Evolutionary conservation across 2,113 vertebrate genomes (phyloP).

Genomic region (Argyrosomus japonicus): DNA sequence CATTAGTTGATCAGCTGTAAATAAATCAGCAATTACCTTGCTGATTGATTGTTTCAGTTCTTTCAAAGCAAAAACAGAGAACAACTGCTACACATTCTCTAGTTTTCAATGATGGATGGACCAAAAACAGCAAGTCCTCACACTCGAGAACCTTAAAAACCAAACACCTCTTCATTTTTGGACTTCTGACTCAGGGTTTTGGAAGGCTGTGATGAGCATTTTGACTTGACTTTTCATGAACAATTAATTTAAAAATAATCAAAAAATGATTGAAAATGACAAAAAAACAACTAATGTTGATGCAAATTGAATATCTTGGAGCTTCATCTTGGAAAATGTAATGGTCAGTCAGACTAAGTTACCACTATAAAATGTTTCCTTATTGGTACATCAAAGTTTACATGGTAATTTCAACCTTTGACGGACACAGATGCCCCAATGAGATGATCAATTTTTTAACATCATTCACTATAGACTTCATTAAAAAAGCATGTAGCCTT

Average conservation of each 20-base stretch:
- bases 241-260: not conserved
- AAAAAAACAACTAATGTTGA: not conserved
- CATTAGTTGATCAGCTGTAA: not conserved
- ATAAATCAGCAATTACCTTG: not conserved
- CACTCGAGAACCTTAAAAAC: too few species aligned
- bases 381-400: not conserved
- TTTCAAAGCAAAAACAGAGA: not conserved
- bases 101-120: not conserved
- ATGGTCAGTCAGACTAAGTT: not conserved
- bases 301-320: not conserved
- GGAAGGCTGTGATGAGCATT: not conserved
- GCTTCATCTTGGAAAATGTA: not conserved
- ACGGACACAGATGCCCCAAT: not conserved
- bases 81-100: not conserved
- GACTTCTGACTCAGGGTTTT: not conserved
- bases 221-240: not conserved
- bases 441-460: slow-evolving; percentile 23
- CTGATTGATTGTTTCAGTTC: not conserved
- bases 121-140: too few species aligned
- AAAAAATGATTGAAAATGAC: not conserved
- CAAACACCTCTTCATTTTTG: not conserved
- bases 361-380: not conserved
- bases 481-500: not conserved
- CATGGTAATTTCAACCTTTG: slow-evolving; percentile 13
- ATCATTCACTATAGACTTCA: slow-evolving; percentile 21